Evolutionary conservation across 2,888 invertebrate genomes (phyloP).

Genomic region (Malachius bipustulatus): DNA sequence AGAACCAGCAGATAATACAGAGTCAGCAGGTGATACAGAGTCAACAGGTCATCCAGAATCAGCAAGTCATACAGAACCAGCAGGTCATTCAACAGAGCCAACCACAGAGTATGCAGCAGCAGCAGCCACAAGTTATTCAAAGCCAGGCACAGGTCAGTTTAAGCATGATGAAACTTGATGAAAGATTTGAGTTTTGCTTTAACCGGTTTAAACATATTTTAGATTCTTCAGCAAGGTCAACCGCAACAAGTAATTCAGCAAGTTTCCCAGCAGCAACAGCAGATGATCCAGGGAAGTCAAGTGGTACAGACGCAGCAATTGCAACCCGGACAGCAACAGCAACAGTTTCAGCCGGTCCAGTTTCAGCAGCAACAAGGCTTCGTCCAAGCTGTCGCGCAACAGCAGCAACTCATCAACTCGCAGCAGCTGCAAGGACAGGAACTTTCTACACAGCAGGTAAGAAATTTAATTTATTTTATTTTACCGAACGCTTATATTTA

Average conservation of each 20-base stretch:
- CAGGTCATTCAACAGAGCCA: constrained; percentile 11
- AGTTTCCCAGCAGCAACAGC: constrained; percentile 40
- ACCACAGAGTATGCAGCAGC: constrained; percentile 13
- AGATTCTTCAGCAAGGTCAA: constrained; percentile 49
- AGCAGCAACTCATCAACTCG: constrained; percentile 38
- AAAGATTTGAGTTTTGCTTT: no score
- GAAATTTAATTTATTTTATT: no score
- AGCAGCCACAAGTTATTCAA: no score
- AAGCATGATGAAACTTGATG: no score
- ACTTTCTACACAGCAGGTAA: constrained; percentile 30
- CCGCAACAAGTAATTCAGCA: constrained; percentile 43
- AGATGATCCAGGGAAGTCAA: constrained; percentile 31
- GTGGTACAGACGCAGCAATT: constrained; percentile 40
- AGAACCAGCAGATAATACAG: constrained; percentile 24
- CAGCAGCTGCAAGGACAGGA: constrained; percentile 23
- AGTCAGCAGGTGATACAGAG: constrained; percentile 13
- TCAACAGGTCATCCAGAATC: constrained; percentile 18
- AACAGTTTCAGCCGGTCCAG: no score
- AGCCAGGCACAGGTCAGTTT: no score
- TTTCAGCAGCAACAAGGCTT: no score
- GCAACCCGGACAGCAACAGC: constrained; percentile 44
- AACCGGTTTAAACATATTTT: no score
- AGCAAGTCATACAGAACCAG: constrained; percentile 15
- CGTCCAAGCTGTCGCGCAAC: constrained; percentile 42
- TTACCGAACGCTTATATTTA: no score